Evolutionary conservation across 1,140 invertebrate genomes (phyloP).

Genomic region (Drosophila mauritiana): DNA sequence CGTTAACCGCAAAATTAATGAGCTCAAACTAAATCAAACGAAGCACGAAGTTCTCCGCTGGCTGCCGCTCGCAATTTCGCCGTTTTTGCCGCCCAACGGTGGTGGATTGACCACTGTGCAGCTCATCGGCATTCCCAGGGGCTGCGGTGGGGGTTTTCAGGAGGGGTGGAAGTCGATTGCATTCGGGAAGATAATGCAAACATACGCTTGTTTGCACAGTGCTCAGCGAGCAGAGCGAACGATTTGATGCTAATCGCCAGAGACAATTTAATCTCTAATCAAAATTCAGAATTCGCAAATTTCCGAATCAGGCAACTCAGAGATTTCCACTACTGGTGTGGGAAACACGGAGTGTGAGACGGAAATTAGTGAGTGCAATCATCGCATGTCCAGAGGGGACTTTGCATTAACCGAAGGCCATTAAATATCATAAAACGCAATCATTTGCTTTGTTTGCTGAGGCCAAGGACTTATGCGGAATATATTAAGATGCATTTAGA

Average conservation of each 20-base stretch:
- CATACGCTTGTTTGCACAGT: constrained; percentile 79
- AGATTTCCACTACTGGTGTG: not conserved
- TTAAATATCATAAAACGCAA: constrained; percentile 15
- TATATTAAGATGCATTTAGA: not conserved
- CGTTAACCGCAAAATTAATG: constrained; percentile 76
- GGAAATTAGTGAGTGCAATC: constrained; percentile 53
- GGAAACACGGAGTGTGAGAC: constrained; percentile 10
- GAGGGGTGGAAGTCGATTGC: constrained; percentile 25
- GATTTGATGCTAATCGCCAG: constrained; percentile 75
- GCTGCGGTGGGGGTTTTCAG: not conserved
- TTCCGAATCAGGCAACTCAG: constrained; percentile 40
- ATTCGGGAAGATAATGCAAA: constrained; percentile 70
- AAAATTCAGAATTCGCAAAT: constrained; percentile 81
- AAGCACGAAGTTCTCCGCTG: constrained; percentile 65
- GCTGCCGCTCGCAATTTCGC: constrained; percentile 16
- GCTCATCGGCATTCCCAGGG: not conserved
- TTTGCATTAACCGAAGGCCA: constrained; percentile 49
- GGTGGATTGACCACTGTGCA: constrained; percentile 42
- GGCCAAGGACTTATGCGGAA: not conserved
- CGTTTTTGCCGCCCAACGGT: constrained; percentile 19
- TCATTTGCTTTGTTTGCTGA: constrained; percentile 16
- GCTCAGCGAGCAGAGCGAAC: constrained; percentile 41
- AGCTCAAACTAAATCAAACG: constrained; percentile 75
- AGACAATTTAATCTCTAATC: constrained; percentile 83
- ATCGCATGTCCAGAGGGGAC: constrained; percentile 11